Conservation (phyloP, 2,797 vertebrate species). For the Cynodonichthys magdalenae region DNA sequence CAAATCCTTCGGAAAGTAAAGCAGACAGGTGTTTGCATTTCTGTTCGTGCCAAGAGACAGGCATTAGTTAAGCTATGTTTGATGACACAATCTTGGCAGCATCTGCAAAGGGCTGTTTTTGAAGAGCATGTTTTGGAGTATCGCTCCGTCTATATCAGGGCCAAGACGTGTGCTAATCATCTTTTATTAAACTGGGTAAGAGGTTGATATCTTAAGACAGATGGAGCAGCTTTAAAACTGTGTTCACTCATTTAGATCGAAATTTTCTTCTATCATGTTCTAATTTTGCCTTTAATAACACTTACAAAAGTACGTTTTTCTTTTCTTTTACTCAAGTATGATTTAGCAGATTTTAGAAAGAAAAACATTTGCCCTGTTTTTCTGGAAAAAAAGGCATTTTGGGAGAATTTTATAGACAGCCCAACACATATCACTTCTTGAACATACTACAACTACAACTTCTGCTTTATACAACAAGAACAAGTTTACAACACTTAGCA, state of each 20-base stretch:
- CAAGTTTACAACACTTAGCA: no score
- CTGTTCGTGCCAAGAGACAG: conserved; percentile 46
- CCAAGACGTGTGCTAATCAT: conserved; percentile 52
- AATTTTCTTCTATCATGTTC: conserved; percentile 29
- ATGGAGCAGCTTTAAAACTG: conserved; percentile 34
- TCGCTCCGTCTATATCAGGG: conserved; percentile 41
- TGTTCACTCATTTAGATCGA: no score
- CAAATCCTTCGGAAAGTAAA: conserved; percentile 49
- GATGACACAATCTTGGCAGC: conserved; percentile 73
- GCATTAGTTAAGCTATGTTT: conserved; percentile 58
- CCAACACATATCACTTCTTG: no score
- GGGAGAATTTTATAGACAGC: no score
- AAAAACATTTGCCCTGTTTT: no score
- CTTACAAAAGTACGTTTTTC: no score
- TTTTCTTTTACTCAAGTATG: no score
- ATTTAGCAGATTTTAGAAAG: no score
- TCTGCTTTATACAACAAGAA: no score
- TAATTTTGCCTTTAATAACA: conserved; percentile 11
- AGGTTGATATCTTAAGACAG: conserved; percentile 47
- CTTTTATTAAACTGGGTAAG: conserved; percentile 47
- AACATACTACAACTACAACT: no score
- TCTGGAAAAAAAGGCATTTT: no score
- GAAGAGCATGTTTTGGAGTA: conserved; percentile 42
- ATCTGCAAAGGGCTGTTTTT: conserved; percentile 61
- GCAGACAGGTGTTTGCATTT: conserved; percentile 63